phyloP scores from a whole-genome alignment of 2,888 invertebrate genomes.

The Anthophora plumipes region DNA sequence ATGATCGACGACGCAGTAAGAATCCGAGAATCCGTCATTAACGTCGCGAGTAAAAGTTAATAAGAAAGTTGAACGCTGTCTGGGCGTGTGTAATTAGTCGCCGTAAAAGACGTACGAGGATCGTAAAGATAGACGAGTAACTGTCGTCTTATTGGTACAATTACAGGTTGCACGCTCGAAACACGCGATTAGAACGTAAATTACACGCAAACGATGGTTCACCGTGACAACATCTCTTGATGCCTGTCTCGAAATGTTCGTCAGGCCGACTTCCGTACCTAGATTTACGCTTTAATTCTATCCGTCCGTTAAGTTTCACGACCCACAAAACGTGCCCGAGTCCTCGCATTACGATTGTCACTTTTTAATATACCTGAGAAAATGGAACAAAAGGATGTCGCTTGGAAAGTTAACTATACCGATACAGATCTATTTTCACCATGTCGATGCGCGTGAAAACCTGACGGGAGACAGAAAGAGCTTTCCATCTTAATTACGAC shows the following conservation, averaged over 20 bases:
- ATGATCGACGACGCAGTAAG: not conserved
- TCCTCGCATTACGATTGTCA: slow-evolving; percentile 14
- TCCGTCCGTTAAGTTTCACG: slow-evolving; percentile 41
- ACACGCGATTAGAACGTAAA: slow-evolving; percentile 14
- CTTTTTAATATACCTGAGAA: slow-evolving; percentile 18
- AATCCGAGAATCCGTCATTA: slow-evolving; percentile 5
- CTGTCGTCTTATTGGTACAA: slow-evolving; percentile 13
- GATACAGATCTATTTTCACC: slow-evolving; percentile 38
- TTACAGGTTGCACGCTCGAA: slow-evolving; percentile 10
- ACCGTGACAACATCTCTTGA: not conserved
- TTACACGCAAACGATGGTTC: slow-evolving; percentile 17
- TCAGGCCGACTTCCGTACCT: slow-evolving; percentile 10
- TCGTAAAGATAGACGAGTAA: not conserved
- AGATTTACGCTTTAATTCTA: slow-evolving; percentile 49
- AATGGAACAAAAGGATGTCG: slow-evolving; percentile 1
- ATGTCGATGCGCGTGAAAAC: slow-evolving; percentile 29
- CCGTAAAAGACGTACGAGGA: slow-evolving; percentile 12
- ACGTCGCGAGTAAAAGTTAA: slow-evolving; percentile 29
- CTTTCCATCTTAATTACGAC: slow-evolving; percentile 34
- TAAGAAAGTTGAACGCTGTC: slow-evolving; percentile 27
- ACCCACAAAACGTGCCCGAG: slow-evolving; percentile 14
- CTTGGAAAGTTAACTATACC: slow-evolving; percentile 25
- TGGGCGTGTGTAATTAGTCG: slow-evolving; percentile 20
- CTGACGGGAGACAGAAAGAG: not conserved
- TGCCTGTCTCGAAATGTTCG: not conserved